A percentile compares a stretch with the other conserved stretches of the same genome.
These are phyloP conservation scores for Harpalus rubripes DNA, from an alignment of 2,888 invertebrate species.

Conservation along the genomic window DNA sequence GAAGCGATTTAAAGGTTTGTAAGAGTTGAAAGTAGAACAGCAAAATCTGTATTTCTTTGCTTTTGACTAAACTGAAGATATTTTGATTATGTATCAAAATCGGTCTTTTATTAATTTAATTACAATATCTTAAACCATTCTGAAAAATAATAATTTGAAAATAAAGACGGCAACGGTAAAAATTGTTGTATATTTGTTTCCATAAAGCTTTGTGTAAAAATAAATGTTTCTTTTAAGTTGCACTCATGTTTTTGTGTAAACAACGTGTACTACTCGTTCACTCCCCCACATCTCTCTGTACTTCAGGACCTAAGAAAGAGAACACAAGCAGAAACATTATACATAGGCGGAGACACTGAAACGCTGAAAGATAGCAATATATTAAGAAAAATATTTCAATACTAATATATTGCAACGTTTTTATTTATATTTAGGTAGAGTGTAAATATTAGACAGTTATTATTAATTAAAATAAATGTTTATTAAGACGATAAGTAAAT, in stretches of 20 bases:
- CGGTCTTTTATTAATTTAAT: too few relatives aligned
- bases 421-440: too few relatives aligned
- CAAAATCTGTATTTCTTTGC: neutral
- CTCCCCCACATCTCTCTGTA: slow-evolving; percentile 6
- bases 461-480: too few relatives aligned
- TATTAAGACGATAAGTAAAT: too few relatives aligned
- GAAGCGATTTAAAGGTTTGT: neutral
- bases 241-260: slow-evolving; percentile 28
- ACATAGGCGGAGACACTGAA: neutral
- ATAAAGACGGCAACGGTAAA: neutral
- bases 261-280: neutral
- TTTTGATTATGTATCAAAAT: too few relatives aligned
- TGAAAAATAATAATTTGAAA: too few relatives aligned
- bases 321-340: neutral
- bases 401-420: too few relatives aligned
- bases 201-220: neutral
- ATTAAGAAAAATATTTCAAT: too few relatives aligned
- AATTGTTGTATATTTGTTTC: neutral
- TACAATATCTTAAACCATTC: too few relatives aligned
- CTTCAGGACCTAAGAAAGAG: neutral
- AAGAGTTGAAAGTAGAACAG: neutral
- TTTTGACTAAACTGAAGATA: too few relatives aligned
- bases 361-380: too few relatives aligned
- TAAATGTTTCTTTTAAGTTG: slow-evolving; percentile 18
- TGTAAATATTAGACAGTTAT: too few relatives aligned